Evolutionary conservation across 2,113 vertebrate species (phyloP), one percentile per base, ranked within the genome.

Genomic region (Crypturellus undulatus): DNA sequence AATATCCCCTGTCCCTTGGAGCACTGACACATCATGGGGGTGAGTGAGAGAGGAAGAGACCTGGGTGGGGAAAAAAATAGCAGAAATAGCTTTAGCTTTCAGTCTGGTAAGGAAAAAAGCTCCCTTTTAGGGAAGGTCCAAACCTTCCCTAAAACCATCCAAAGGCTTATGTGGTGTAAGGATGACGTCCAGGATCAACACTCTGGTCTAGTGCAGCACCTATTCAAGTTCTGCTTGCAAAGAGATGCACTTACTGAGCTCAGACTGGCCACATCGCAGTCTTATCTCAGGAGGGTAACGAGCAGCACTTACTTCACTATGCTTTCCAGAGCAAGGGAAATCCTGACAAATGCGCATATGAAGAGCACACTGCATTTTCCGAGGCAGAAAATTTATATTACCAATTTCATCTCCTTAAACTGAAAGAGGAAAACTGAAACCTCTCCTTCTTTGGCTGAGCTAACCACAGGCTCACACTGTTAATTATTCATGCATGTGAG

Each of bases 401-500:
- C n/a, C 0, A 3, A n/a, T 84, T 79, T 87, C 18, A 40, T 40
- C 77, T 79, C 79, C 58, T 83, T 77, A 94, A 89, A 83, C 42
- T 38, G 43, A 58, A 89, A 64, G 36, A 77, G 32, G 78, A 25
- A 64, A 91, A 84, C 5, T 67, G 89, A 97, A 89, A 89, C 75
- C 56, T 81, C 26, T 47, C 38, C 49, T 67, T 58, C 91, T 91
- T 56, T 40, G 22, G 54, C 51, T 32, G 4, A 8, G 32, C 43
- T 87, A 56, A 49, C 47, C 84, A 69, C 81, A 91, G 93, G 80
- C 56, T 80, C 79, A 89, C 47, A 19, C n/a, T 45, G 22, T 94
- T 70, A 88, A 96, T 92, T 94, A 94, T 93, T 96, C 32, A 92
- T 28, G 12, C 49, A 90, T 58, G 42, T 76, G 76, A 82, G 65